These are phyloP conservation scores for Mesocricetus auratus DNA, from an alignment of 2,113 vertebrate genomes.

Conservation along the genomic window DNA sequence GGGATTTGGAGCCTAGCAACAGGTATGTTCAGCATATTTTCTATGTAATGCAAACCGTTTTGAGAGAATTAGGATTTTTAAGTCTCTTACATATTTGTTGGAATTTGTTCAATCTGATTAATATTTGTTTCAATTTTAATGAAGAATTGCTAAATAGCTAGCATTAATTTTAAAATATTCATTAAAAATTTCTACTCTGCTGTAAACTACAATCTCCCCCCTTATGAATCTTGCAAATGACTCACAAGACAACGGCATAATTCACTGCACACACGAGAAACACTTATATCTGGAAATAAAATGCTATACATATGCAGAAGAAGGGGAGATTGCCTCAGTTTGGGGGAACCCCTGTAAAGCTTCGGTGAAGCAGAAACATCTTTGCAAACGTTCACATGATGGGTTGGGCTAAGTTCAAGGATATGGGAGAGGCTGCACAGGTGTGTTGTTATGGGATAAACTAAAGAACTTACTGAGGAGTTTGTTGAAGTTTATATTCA, in stretches of 20 bases:
- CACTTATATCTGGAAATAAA: neutral
- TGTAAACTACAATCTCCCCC: neutral
- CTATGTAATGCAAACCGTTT: neutral
- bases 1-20: neutral
- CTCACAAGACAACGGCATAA: neutral
- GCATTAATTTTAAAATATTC: constrained; percentile 56
- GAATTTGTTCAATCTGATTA: constrained; percentile 6
- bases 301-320: neutral
- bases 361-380: neutral
- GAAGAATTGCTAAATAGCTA: constrained; percentile 7
- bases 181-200: neutral
- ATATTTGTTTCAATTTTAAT: constrained; percentile 24
- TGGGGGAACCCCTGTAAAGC: neutral
- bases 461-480: neutral
- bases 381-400: neutral
- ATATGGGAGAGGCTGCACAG: neutral
- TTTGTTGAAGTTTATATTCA: neutral
- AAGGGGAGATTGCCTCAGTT: neutral
- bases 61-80: neutral
- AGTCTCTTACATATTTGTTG: neutral
- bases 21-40: neutral
- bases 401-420: neutral
- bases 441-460: neutral
- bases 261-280: constrained; percentile 37
- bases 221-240: constrained; percentile 33